phyloP scores from a whole-genome alignment of 64 coral and sea anemone genomes.

The Porites lutea region DNA sequence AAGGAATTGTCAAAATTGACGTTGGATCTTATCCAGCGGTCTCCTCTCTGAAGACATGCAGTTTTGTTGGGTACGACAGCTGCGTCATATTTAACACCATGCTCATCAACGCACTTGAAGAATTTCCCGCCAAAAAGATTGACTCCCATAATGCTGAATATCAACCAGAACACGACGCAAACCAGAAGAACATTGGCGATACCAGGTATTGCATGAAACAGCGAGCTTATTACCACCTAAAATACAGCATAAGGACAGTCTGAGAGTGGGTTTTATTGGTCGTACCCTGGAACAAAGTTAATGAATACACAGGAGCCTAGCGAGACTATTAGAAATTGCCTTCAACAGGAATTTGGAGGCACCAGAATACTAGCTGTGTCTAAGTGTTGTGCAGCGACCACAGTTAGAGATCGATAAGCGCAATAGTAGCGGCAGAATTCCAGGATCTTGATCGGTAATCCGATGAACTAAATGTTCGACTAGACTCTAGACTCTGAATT shows the following conservation, averaged over 20 bases:
- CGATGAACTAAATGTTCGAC: too few relatives aligned
- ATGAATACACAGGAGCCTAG: too few relatives aligned
- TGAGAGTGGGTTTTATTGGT: neutral
- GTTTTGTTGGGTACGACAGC: slow-evolving; percentile 66
- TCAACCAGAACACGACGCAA: slow-evolving; percentile 84
- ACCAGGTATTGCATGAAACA: slow-evolving; percentile 83
- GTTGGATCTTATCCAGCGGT: slow-evolving; percentile 78
- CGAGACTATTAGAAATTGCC: too few relatives aligned
- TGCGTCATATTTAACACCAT: neutral
- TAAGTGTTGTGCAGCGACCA: too few relatives aligned
- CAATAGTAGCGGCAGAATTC: too few relatives aligned
- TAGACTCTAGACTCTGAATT: too few relatives aligned
- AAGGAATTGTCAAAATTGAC: slow-evolving; percentile 81
- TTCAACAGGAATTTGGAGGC: too few relatives aligned
- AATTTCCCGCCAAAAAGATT: slow-evolving; percentile 92
- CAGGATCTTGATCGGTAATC: too few relatives aligned
- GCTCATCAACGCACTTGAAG: slow-evolving; percentile 79
- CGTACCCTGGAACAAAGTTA: too few relatives aligned
- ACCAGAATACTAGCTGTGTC: too few relatives aligned
- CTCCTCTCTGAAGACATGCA: slow-evolving; percentile 36
- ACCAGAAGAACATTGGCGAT: slow-evolving; percentile 89
- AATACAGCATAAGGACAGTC: neutral
- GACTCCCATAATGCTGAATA: slow-evolving; percentile 92
- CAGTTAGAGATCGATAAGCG: too few relatives aligned
- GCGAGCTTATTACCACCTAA: slow-evolving; percentile 77